These are phyloP conservation scores for Tolypeutes matacus DNA, from an alignment of 2,797 vertebrate genomes.

Conservation along the genomic window DNA sequence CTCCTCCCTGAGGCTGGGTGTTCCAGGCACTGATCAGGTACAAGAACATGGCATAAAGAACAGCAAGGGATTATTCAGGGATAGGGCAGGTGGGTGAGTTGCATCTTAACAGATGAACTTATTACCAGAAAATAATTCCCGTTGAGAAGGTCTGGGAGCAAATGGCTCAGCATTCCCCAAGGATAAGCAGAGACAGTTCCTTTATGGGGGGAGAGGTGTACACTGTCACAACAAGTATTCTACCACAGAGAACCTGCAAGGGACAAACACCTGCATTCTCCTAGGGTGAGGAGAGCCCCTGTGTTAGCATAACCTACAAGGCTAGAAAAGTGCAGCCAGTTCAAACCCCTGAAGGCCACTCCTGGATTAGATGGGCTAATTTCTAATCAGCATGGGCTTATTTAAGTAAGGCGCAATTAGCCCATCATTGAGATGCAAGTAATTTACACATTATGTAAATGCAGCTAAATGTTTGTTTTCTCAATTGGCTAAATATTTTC, in stretches of 20 bases:
- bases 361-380: not conserved
- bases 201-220: not conserved
- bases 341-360: not conserved
- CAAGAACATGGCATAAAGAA: not conserved
- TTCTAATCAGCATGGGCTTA: not conserved
- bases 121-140: not conserved
- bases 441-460: not conserved
- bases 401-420: not conserved
- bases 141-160: not conserved
- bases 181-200: not conserved
- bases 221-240: not conserved
- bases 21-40: not conserved
- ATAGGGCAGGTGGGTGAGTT: not conserved
- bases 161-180: fast-evolving
- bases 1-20: not conserved
- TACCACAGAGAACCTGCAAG: not conserved
- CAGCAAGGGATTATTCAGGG: not conserved
- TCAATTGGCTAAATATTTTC: slow-evolving; percentile 56
- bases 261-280: not conserved
- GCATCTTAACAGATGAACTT: not conserved
- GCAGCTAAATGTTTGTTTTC: slow-evolving; percentile 51
- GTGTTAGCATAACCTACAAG: too few relatives aligned
- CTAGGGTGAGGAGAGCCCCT: not conserved
- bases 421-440: not conserved
- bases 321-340: not conserved